phyloP scores from a whole-genome alignment of 2,797 vertebrate species.

The Crocodylus rhombifer region DNA sequence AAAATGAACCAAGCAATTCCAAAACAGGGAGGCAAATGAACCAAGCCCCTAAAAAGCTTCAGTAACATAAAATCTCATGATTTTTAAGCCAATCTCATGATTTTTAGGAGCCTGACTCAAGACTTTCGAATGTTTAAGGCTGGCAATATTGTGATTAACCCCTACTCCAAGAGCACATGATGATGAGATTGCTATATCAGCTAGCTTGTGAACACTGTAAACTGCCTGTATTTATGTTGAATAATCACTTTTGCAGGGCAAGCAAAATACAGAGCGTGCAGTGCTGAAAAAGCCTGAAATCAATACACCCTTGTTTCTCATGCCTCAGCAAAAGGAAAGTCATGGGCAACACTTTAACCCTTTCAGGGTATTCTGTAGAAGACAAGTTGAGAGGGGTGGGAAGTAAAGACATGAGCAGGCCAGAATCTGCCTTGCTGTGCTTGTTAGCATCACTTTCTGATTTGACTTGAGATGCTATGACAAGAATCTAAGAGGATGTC shows the following conservation, averaged over 20 bases:
- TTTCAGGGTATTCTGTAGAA: background rate
- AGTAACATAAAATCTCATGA: fast-evolving
- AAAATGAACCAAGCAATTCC: background rate
- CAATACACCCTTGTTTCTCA: slow-evolving; percentile 54
- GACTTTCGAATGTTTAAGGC: slow-evolving; percentile 25
- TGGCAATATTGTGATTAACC: slow-evolving; percentile 14
- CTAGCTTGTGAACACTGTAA: slow-evolving; percentile 72
- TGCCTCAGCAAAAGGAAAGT: slow-evolving; percentile 68
- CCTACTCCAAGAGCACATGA: slow-evolving; percentile 34
- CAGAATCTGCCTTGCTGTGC: background rate
- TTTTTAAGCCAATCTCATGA: background rate
- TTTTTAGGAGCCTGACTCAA: background rate
- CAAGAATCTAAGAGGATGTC: slow-evolving; percentile 21
- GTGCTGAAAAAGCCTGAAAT: slow-evolving; percentile 9
- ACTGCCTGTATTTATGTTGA: slow-evolving; percentile 66
- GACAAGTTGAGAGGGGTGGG: background rate
- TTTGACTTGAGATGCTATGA: slow-evolving; percentile 6
- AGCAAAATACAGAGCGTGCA: slow-evolving; percentile 36
- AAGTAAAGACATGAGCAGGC: background rate
- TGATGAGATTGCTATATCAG: slow-evolving; percentile 66
- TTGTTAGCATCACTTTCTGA: background rate
- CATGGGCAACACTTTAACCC: slow-evolving; percentile 45
- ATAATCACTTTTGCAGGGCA: slow-evolving; percentile 71
- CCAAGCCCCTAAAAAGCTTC: background rate
- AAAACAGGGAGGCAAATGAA: background rate